Conservation (phyloP, 2,797 vertebrate species). For the Sandelia bainsii region DNA sequence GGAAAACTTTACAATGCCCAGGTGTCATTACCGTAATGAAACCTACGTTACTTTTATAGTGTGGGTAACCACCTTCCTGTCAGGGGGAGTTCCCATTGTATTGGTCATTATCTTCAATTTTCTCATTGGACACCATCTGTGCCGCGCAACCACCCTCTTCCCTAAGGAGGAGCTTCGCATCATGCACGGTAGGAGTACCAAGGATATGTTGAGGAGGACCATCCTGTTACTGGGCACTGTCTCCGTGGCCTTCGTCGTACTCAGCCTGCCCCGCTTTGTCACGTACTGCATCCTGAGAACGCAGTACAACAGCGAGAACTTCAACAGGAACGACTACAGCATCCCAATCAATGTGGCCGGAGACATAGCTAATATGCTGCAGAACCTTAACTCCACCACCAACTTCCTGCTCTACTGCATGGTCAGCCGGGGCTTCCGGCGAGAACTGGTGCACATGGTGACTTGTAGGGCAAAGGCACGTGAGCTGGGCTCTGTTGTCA, state of each 20-base stretch:
- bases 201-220: slow-evolving; percentile 75
- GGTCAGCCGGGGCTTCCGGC: slow-evolving; percentile 81
- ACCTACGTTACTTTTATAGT: slow-evolving; percentile 79
- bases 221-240: slow-evolving; percentile 81
- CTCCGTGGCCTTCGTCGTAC: slow-evolving; percentile 79
- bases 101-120: slow-evolving; percentile 84
- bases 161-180: slow-evolving; percentile 79
- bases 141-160: slow-evolving; percentile 75
- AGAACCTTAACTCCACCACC: slow-evolving; percentile 87
- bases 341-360: slow-evolving; percentile 80
- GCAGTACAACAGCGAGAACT: slow-evolving; percentile 74
- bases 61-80: slow-evolving; percentile 84
- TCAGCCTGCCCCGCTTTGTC: slow-evolving; percentile 84
- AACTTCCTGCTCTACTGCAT: slow-evolving; percentile 88
- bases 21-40: slow-evolving; percentile 76
- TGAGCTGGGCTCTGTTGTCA: slow-evolving; percentile 66
- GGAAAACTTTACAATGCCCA: slow-evolving; percentile 62
- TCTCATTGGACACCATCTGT: slow-evolving; percentile 79
- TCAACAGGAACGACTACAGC: slow-evolving; percentile 82
- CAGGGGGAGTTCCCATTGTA: slow-evolving; percentile 81
- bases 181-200: slow-evolving; percentile 69
- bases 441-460: slow-evolving; percentile 71
- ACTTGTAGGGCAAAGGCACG: slow-evolving; percentile 50
- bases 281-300: slow-evolving; percentile 88
- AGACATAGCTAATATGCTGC: slow-evolving; percentile 86